Evolutionary conservation across 2,888 invertebrate genomes (phyloP), one percentile per base, ranked within the genome.

Genomic region (Chalcosyrphus nemorum): DNA sequence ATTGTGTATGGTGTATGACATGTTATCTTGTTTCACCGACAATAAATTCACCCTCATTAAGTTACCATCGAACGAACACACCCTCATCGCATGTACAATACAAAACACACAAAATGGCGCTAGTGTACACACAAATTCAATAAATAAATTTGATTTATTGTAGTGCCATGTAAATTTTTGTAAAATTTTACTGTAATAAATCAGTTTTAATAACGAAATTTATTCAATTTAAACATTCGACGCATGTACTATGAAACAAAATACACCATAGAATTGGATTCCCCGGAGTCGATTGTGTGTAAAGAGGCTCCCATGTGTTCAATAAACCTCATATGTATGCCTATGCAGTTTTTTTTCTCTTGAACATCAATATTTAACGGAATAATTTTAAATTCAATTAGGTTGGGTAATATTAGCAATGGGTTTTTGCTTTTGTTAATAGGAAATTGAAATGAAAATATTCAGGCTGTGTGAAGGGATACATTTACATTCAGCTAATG

Each of bases 81-180:
- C 38, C 29, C 43, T 56, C 15, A 59, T 21, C 63, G 6, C 19
- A 29, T 11, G 17, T 19, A 66, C 35, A 24, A 50, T 13, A 50
- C 45, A 29, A 17, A 6, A 17, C 15, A 27, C 15, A 57, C 32
- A 52, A 56, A 63, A 45, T 57, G 9, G 41, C 63, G 63, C n/a
- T 56, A 65, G 35, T 65, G 35, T 38, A 65, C 11, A 65, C 11
- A 66, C 71, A 82, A 72, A 70, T 74, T 68, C 63, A 84, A 84
- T 82, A 82, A 78, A 84, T 84, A 84, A 78, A 84, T 74, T 84
- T 84, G 82, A 84, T 84, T 84, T 84, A 84, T 84, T 11, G 35
- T 38, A 50, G 41, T 41, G 38, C 29, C 72, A 63, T 80, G 78
- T 80, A 68, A 74, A 78, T 84, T 72, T 66, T n/a, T n/a, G n/a